Base-by-base conservation (phyloP, 2,888 invertebrate species). In the Petrolisthes cinctipes region DNA sequence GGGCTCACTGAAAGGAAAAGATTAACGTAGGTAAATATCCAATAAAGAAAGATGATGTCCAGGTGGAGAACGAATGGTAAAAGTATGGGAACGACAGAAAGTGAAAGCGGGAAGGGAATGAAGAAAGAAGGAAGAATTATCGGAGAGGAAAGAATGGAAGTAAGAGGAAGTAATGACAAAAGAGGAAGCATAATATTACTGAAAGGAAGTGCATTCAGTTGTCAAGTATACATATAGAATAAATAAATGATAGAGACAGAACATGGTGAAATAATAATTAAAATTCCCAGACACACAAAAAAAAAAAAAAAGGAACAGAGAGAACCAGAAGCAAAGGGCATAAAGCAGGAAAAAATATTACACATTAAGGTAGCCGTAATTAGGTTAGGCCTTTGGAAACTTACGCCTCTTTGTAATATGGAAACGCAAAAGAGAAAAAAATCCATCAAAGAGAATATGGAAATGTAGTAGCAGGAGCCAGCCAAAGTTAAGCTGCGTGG, bases 401-500 rank as follows among this genome's bases (percentile, higher is more conserved):
- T 73, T 73, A 23, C 7, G n/a, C 73, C 73, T 9, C 66, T 66
- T 11, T 66, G n/a, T 20, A 73, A 17, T 20, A 73, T 53, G 51
- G 51, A 82, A 61, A 56, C 20, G 37, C 56, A 80, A 80, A 80
- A 61, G 61, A 80, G 37, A 80, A 7, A 80, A n/a, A 80, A 80
- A 82, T 53, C 82, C 53, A 23, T 17, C 82, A 4, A 71, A 66
- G 23, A 71, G 71, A 66, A 53, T 11, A 51, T 20, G 20, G 23
- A n/a, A 73, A 73, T n/a, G 9, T 73, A 73, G 73, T 23, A 11
- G 9, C 73, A 73, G 73, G 4, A 23, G n/a, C 4, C n/a, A 37
- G 37, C 23, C 57, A 82, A 68, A 82, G 82, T 71, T 82, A 68
- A 82, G 54, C 71, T 82, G 71, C 71, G 71, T 57, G 71, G 82